A percentile compares a stretch with the other conserved stretches of the same genome.
These are phyloP conservation scores for Babylonia areolata DNA, from an alignment of 1,140 invertebrate species.

Conservation along the genomic window DNA sequence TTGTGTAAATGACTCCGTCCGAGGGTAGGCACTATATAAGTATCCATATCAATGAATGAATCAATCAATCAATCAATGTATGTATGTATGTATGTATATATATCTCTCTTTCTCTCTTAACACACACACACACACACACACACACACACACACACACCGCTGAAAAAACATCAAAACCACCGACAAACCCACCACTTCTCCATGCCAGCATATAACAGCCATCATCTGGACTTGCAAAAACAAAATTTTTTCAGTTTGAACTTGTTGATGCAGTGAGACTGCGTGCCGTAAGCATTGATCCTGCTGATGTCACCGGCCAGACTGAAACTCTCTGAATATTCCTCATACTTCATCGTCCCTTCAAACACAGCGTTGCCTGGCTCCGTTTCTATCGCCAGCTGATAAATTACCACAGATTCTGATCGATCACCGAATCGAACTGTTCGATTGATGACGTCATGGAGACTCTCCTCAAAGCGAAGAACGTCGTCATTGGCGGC, in stretches of 20 bases:
- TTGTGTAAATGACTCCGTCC: too few relatives aligned
- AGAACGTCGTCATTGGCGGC: constrained; percentile 54
- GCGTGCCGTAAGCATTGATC: constrained; percentile 70
- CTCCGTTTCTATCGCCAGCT: constrained; percentile 65
- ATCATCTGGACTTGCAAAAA: constrained; percentile 56
- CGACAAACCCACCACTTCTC: not conserved
- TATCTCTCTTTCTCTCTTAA: too few relatives aligned
- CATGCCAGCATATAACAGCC: not conserved
- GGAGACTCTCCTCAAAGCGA: constrained; percentile 57
- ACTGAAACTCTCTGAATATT: constrained; percentile 42
- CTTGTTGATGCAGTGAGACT: constrained; percentile 66
- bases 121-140: too few relatives aligned
- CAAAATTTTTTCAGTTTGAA: constrained; percentile 71
- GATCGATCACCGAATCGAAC: constrained; percentile 56
- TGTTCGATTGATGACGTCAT: constrained; percentile 62
- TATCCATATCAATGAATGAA: too few relatives aligned
- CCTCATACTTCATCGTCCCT: constrained; percentile 60
- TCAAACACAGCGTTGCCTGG: constrained; percentile 72
- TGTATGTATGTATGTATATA: not conserved
- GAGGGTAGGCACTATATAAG: too few relatives aligned
- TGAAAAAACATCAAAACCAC: not conserved
- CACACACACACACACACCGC: too few relatives aligned
- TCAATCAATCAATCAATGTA: too few relatives aligned
- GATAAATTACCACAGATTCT: constrained; percentile 59
- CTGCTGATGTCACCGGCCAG: constrained; percentile 71